Evolutionary conservation across 2,888 invertebrate species (phyloP).

Genomic region (Patella ulyssiponensis): DNA sequence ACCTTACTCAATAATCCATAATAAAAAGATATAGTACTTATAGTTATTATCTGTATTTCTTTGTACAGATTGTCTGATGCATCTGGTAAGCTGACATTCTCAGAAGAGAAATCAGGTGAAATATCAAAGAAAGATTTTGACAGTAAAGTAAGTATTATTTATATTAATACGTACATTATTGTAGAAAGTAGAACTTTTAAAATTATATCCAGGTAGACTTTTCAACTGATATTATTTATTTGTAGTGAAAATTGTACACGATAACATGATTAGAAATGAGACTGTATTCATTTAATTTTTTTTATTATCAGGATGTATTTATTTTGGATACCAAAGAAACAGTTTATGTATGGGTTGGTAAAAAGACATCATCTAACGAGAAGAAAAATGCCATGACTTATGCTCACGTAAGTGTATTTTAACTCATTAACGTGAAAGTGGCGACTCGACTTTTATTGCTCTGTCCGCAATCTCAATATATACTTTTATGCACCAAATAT

Average conservation of each 20-base stretch:
- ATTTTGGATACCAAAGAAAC: constrained; percentile 55
- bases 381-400: constrained; percentile 57
- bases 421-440: too few relatives aligned
- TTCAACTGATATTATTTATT: too few relatives aligned
- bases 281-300: background rate
- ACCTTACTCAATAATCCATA: too few relatives aligned
- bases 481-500: too few relatives aligned
- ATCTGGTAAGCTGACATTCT: constrained; percentile 50
- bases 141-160: constrained; percentile 38
- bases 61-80: constrained; percentile 46
- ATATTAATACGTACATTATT: too few relatives aligned
- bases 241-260: too few relatives aligned
- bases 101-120: constrained; percentile 44
- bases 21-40: background rate
- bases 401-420: constrained; percentile 60
- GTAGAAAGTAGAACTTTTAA: too few relatives aligned
- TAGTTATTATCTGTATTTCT: background rate
- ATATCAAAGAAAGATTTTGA: constrained; percentile 48
- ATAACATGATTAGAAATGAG: too few relatives aligned
- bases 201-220: too few relatives aligned
- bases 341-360: constrained; percentile 64
- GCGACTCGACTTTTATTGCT: too few relatives aligned
- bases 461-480: too few relatives aligned
- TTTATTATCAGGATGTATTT: constrained; percentile 62
- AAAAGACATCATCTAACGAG: constrained; percentile 54